These are phyloP conservation scores for Prostheceraeus crozeri DNA, from an alignment of 2,888 invertebrate species.

Conservation along the genomic window DNA sequence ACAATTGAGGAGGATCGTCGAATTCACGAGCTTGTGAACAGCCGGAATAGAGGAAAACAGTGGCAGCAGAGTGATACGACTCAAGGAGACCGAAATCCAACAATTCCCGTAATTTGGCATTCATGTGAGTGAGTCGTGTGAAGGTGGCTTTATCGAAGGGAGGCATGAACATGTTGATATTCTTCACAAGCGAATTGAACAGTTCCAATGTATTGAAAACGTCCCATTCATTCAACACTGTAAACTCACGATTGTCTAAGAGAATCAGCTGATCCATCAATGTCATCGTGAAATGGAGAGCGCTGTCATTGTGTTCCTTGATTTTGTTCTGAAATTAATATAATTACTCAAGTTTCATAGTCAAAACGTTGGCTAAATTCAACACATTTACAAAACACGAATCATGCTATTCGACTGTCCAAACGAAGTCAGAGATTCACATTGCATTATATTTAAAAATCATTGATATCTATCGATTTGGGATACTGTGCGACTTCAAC, in stretches of 20 bases:
- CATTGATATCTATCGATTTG: too few relatives aligned
- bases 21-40: constrained; percentile 77
- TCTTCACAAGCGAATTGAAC: constrained; percentile 24
- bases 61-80: constrained; percentile 17
- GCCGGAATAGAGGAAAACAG: constrained; percentile 62
- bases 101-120: constrained; percentile 6
- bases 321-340: too few relatives aligned
- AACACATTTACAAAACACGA: too few relatives aligned
- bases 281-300: constrained; percentile 32
- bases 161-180: not conserved
- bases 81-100: constrained; percentile 36
- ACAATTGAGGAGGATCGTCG: constrained; percentile 76
- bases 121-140: not conserved
- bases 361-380: too few relatives aligned
- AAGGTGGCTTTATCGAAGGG: not conserved
- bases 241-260: constrained; percentile 37
- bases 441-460: too few relatives aligned
- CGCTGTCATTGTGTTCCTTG: not conserved
- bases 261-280: constrained; percentile 31
- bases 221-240: constrained; percentile 38
- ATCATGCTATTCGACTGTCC: too few relatives aligned
- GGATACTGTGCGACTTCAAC: too few relatives aligned
- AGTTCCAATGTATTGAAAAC: constrained; percentile 33
- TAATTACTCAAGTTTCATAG: too few relatives aligned
- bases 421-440: too few relatives aligned